A percentile compares a stretch with the other conserved stretches of the same genome.
These are phyloP conservation scores for Pedicia rivosa DNA, from an alignment of 2,888 invertebrate species.

Conservation along the genomic window DNA sequence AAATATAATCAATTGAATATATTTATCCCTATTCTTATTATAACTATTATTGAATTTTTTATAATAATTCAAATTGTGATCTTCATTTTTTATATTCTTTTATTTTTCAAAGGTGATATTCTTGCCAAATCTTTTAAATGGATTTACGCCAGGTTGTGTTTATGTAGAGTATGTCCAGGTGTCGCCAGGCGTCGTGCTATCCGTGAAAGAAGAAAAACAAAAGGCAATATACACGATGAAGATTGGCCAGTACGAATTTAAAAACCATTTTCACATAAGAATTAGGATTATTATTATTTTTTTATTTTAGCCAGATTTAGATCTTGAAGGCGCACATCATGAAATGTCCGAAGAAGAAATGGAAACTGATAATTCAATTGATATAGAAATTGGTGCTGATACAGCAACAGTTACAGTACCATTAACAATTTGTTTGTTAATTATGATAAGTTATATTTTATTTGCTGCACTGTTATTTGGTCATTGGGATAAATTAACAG, in stretches of 20 bases:
- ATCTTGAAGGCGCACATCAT: no score
- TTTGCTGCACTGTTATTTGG: constrained; percentile 85
- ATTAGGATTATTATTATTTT: neutral
- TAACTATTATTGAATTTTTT: no score
- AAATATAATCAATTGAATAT: neutral
- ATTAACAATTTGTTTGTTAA: constrained; percentile 70
- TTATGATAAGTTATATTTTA: constrained; percentile 84
- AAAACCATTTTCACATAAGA: neutral
- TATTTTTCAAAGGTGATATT: constrained; percentile 41
- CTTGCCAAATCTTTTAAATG: constrained; percentile 82
- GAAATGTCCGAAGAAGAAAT: no score
- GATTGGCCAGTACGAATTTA: constrained; percentile 8
- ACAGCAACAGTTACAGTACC: constrained; percentile 78
- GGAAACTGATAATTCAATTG: no score
- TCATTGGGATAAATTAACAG: constrained; percentile 85
- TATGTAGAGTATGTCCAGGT: constrained; percentile 63
- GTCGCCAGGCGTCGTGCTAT: constrained; percentile 43
- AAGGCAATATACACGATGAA: constrained; percentile 17
- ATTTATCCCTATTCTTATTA: no score
- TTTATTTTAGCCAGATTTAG: no score
- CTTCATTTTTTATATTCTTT: neutral
- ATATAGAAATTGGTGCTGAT: constrained; percentile 34
- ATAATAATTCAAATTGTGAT: neutral
- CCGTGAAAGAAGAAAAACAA: constrained; percentile 31
- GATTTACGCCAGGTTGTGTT: constrained; percentile 67